Conservation (phyloP, 2,113 vertebrate species). For the Cheilinus undulatus region DNA sequence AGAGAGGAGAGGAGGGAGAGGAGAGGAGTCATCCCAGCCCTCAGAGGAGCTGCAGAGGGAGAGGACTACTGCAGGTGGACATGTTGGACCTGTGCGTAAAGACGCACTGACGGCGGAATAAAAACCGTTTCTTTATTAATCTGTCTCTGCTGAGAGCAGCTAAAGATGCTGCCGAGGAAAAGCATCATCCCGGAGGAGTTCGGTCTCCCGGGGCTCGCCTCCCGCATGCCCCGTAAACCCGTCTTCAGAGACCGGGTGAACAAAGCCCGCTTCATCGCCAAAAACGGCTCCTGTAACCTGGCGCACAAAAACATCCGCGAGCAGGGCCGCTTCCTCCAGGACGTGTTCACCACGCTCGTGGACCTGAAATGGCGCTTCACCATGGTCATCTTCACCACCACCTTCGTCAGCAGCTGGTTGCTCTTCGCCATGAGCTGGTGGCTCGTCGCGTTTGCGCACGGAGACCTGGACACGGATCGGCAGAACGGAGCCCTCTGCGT, state of each 20-base stretch:
- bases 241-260: constrained; percentile 92
- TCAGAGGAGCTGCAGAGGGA: constrained; percentile 34
- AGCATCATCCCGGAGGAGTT: constrained; percentile 99
- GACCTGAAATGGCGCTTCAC: constrained; percentile 99
- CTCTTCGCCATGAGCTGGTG: constrained; percentile 99
- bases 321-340: constrained; percentile 96
- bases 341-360: constrained; percentile 98
- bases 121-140: background rate
- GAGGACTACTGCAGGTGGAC: constrained; percentile 6
- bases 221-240: constrained; percentile 92
- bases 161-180: constrained; percentile 93
- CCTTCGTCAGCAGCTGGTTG: constrained; percentile 98
- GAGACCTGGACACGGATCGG: constrained; percentile 86
- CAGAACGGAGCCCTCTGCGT: constrained; percentile 82
- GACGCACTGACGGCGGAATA: constrained; percentile 33
- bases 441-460: constrained; percentile 96
- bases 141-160: rapidly evolving
- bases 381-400: constrained; percentile 97
- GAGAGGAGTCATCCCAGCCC: constrained; percentile 52
- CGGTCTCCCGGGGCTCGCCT: constrained; percentile 91
- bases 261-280: constrained; percentile 97
- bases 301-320: constrained; percentile 99
- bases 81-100: constrained; percentile 50
- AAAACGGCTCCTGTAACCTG: constrained; percentile 97
- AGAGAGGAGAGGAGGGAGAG: constrained; percentile 20